Conservation (phyloP, 2,888 invertebrate species). For the Plagodis pulveraria region DNA sequence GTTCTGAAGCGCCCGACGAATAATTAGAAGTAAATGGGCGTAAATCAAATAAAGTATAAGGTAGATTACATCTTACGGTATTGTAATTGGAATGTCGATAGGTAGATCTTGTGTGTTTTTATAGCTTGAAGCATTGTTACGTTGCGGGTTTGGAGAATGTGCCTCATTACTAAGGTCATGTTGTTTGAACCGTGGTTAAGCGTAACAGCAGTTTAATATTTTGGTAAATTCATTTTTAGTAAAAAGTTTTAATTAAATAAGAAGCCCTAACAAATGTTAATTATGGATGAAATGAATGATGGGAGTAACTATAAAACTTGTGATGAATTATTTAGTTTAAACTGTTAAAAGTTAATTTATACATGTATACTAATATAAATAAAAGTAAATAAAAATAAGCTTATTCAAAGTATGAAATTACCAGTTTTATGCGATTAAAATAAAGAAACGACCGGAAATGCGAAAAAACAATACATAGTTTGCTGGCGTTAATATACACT, state of each 20-base stretch:
- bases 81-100: constrained; percentile 36
- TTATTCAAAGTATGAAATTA: no score
- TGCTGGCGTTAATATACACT: no score
- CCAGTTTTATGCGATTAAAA: no score
- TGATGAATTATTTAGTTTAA: background rate
- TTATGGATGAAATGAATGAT: background rate
- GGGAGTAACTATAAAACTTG: background rate
- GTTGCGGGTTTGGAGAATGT: constrained; percentile 3
- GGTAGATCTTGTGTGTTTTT: constrained; percentile 25
- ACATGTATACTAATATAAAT: no score
- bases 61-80: constrained; percentile 37
- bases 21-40: constrained; percentile 45
- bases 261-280: background rate
- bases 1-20: constrained; percentile 47
- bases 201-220: background rate
- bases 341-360: background rate
- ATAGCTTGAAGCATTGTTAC: constrained; percentile 21
- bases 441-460: no score
- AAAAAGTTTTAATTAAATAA: background rate
- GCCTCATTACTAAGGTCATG: constrained; percentile 14
- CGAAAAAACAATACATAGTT: no score
- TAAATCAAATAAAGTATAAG: constrained; percentile 40
- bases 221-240: background rate
- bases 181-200: background rate
- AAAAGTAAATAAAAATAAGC: no score